A percentile compares a stretch with the other conserved stretches of the same genome.
phyloP scores from a whole-genome alignment of 2,888 invertebrate genomes.

The Ochropleura plecta region DNA sequence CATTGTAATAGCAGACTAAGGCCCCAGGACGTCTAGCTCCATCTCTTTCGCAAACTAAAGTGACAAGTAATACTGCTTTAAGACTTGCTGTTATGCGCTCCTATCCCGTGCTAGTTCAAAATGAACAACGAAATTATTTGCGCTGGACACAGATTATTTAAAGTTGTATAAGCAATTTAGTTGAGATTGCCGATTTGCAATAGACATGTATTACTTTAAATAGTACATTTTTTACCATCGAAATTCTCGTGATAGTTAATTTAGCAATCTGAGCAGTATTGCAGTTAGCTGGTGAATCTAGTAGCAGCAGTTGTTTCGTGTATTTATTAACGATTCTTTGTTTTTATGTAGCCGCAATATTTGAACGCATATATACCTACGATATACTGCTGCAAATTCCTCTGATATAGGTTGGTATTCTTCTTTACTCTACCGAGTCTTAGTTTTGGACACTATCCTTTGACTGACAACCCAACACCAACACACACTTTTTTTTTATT shows the following conservation, averaged over 20 bases:
- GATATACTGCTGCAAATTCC: background rate
- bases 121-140: conserved; percentile 1
- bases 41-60: background rate
- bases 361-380: background rate
- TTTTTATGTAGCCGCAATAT: background rate
- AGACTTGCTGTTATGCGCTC: background rate
- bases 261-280: background rate
- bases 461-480: background rate
- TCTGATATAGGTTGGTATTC: background rate
- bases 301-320: background rate
- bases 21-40: too few species aligned
- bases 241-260: background rate
- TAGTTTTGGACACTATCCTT: background rate
- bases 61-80: background rate
- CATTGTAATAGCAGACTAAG: too few species aligned
- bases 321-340: background rate
- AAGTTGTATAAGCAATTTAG: conserved; percentile 8
- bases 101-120: background rate
- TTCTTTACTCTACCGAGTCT: background rate
- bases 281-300: background rate
- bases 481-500: conserved; percentile 7
- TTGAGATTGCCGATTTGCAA: conserved; percentile 21
- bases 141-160: conserved; percentile 6
- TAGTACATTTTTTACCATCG: conserved; percentile 11
- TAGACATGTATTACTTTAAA: background rate